Evolutionary conservation across 2,797 vertebrate genomes (phyloP).

Genomic region (Nasua narica): DNA sequence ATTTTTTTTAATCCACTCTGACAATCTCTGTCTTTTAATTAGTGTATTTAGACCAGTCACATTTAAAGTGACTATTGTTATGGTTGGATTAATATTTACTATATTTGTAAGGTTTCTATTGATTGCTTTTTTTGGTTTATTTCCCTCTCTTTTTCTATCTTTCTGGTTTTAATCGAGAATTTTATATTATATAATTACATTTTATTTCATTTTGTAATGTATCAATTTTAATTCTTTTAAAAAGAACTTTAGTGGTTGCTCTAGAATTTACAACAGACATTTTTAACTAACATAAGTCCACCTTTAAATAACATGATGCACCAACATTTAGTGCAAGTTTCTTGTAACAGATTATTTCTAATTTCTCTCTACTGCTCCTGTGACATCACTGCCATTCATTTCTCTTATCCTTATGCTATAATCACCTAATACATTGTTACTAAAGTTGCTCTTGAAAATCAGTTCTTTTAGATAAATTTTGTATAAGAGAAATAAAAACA

Average conservation of each 20-base stretch:
- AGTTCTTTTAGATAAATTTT: background rate
- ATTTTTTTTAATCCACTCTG: background rate
- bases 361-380: background rate
- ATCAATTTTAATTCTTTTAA: background rate
- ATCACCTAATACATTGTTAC: background rate
- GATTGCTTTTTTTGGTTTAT: background rate
- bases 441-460: background rate
- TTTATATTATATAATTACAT: background rate
- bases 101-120: background rate
- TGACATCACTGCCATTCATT: background rate
- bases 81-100: background rate
- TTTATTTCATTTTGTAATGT: background rate
- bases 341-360: background rate
- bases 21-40: background rate
- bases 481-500: background rate
- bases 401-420: background rate
- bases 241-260: background rate
- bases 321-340: background rate
- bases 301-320: background rate
- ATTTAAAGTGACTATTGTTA: background rate
- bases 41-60: background rate
- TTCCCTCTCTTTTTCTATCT: background rate
- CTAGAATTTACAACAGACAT: background rate
- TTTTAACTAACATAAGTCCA: background rate
- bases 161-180: background rate